Percentiles rank a stretch among this genome's conserved stretches.
Evolutionary conservation across 2,113 vertebrate genomes (phyloP).

Genomic region (Sisor rabdophorus): DNA sequence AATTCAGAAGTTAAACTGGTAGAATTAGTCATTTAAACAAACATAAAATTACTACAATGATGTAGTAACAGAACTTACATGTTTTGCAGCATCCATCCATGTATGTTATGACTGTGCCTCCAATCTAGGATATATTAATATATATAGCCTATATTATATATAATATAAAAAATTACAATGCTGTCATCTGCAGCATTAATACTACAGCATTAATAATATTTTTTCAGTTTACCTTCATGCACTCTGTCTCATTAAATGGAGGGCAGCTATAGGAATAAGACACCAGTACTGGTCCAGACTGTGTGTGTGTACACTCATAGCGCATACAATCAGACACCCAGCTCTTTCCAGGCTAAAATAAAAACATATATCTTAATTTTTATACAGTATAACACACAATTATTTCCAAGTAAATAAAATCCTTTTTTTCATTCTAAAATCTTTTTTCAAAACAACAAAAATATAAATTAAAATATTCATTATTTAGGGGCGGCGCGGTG

Average conservation of each 20-base stretch:
- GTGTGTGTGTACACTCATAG: conserved; percentile 81
- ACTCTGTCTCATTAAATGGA: conserved; percentile 91
- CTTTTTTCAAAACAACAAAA: no score
- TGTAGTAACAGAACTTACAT: conserved; percentile 78
- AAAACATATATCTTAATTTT: neutral
- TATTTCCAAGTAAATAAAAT: neutral
- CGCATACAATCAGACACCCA: conserved; percentile 86
- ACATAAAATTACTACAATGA: neutral
- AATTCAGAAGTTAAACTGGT: neutral
- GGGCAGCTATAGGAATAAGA: conserved; percentile 89
- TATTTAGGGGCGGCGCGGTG: no score
- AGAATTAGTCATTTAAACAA: neutral
- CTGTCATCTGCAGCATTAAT: neutral
- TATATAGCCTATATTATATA: no score
- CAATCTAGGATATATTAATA: conserved; percentile 77
- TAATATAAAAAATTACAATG: neutral
- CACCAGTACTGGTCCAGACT: conserved; percentile 80
- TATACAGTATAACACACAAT: neutral
- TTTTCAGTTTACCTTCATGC: conserved; percentile 81
- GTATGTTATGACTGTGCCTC: conserved; percentile 86
- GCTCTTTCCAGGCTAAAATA: conserved; percentile 71
- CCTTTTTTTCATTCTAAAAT: no score
- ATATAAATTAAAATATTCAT: no score
- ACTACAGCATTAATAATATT: neutral
- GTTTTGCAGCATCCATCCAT: conserved; percentile 96